phyloP scores from a whole-genome alignment of 1,140 invertebrate species.

The Tenebrio molitor region DNA sequence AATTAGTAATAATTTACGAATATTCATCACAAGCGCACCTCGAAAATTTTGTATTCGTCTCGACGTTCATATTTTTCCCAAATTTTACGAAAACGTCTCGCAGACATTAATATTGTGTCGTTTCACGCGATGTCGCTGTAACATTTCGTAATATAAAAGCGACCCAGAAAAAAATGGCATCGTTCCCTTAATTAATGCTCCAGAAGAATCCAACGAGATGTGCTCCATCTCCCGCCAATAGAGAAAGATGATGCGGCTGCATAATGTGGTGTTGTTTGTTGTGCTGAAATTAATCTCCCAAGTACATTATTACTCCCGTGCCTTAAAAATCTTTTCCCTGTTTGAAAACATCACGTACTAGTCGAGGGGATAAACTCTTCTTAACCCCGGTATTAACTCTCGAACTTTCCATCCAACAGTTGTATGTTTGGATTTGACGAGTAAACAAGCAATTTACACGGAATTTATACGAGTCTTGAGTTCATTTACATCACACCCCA shows the following conservation, averaged over 20 bases:
- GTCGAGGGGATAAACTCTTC: constrained; percentile 1
- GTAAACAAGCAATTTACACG: constrained; percentile 36
- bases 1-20: too few species aligned
- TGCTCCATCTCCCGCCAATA: neutral
- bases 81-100: neutral
- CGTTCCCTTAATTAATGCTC: constrained; percentile 25
- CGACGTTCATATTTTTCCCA: neutral
- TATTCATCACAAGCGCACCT: too few species aligned
- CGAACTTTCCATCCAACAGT: constrained; percentile 14
- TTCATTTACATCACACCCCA: constrained; percentile 30
- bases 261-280: constrained; percentile 14
- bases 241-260: constrained; percentile 23
- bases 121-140: neutral
- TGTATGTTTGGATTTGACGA: constrained; percentile 26
- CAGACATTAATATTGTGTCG: neutral
- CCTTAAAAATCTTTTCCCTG: constrained; percentile 7
- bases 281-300: constrained; percentile 29
- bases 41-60: neutral
- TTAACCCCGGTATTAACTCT: constrained; percentile 18
- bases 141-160: constrained; percentile 2
- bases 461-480: constrained; percentile 21
- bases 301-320: constrained; percentile 27
- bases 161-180: constrained; percentile 21
- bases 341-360: constrained; percentile 29
- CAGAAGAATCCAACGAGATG: constrained; percentile 12